phyloP scores from a whole-genome alignment of 2,797 vertebrate genomes.

The Macropus fuliginosus region DNA sequence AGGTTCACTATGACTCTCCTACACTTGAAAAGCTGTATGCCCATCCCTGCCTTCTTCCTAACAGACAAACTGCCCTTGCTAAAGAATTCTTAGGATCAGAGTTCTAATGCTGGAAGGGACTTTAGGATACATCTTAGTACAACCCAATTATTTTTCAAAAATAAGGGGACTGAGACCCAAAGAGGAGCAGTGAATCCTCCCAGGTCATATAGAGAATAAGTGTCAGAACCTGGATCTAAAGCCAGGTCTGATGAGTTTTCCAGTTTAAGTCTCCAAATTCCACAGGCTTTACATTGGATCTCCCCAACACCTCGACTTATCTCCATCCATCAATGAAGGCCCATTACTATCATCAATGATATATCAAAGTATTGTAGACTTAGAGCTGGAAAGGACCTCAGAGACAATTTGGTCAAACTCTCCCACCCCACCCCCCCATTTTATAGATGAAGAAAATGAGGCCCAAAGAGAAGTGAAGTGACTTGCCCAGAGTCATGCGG shows the following conservation, averaged over 20 bases:
- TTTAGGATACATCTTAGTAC: neutral
- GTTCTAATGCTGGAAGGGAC: neutral
- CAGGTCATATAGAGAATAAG: neutral
- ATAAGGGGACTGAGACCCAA: neutral
- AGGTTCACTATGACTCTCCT: neutral
- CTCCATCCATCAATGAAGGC: neutral
- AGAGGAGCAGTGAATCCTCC: neutral
- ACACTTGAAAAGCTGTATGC: neutral
- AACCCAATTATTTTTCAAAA: neutral
- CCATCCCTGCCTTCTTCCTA: slow-evolving; percentile 9
- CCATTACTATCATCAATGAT: neutral
- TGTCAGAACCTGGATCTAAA: neutral
- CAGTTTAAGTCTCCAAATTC: neutral
- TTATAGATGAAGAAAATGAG: neutral
- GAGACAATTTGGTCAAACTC: neutral
- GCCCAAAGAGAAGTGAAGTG: neutral
- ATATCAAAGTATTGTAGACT: neutral
- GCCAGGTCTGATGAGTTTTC: neutral
- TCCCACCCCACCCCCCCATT: neutral
- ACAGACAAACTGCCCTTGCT: neutral
- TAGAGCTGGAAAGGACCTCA: neutral
- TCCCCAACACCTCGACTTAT: neutral
- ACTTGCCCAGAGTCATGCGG: neutral
- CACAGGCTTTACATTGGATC: neutral
- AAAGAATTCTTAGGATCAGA: neutral